Percentiles rank a stretch among this genome's conserved stretches.
Conservation (phyloP, 2,888 invertebrate species). For the Nebria brevicollis region DNA sequence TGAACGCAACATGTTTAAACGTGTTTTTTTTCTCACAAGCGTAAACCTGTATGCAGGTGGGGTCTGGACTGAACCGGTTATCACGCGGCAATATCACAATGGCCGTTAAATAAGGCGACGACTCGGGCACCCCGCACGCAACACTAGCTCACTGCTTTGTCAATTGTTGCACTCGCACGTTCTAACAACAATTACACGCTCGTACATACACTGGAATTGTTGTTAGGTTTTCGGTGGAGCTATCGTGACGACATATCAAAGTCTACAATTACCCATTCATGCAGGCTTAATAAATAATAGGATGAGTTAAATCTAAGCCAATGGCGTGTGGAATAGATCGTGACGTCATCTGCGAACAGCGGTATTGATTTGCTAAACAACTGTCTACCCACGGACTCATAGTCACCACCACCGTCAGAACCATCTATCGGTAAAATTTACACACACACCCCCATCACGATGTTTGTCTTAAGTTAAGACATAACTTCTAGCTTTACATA, state of each 20-base stretch:
- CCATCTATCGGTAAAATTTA: constrained; percentile 33
- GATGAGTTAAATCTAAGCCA: constrained; percentile 66
- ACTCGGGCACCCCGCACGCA: constrained; percentile 39
- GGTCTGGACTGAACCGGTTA: constrained; percentile 24
- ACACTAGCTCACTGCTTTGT: constrained; percentile 44
- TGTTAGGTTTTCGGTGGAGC: constrained; percentile 51
- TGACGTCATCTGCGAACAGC: constrained; percentile 66
- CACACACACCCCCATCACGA: neutral
- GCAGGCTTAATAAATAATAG: constrained; percentile 68
- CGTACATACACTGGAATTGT: constrained; percentile 32
- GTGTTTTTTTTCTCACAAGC: neutral
- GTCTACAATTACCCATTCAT: constrained; percentile 64
- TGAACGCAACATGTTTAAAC: neutral
- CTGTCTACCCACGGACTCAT: constrained; percentile 54
- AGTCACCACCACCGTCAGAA: constrained; percentile 22
- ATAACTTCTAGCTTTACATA: constrained; percentile 2
- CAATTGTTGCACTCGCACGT: constrained; percentile 5
- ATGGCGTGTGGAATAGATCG: constrained; percentile 62
- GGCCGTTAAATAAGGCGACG: constrained; percentile 27
- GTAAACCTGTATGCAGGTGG: constrained; percentile 27
- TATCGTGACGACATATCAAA: constrained; percentile 59
- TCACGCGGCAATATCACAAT: constrained; percentile 48
- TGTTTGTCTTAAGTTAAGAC: neutral
- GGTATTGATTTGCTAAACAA: constrained; percentile 64
- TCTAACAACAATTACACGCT: constrained; percentile 13